phyloP scores from a whole-genome alignment of 2,113 vertebrate species.

The Poeciliopsis turrubarensis region DNA sequence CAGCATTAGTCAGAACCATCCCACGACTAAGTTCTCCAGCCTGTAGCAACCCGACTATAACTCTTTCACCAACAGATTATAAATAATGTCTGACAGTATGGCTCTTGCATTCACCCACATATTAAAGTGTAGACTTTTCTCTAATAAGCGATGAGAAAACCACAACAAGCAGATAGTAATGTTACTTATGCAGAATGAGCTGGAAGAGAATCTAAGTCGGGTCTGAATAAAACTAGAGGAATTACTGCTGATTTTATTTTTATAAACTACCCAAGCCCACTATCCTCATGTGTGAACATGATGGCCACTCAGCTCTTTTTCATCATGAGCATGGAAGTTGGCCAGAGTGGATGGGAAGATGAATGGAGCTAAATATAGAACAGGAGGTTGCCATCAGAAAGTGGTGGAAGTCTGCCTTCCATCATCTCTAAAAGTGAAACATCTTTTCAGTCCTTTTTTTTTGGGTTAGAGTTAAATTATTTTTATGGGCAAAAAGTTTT shows the following conservation, averaged over 20 bases:
- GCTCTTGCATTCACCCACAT: not conserved
- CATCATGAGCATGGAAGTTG: not conserved
- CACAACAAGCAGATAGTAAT: not conserved
- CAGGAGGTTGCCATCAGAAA: not conserved
- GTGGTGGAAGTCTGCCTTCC: not conserved
- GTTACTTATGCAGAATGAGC: too few relatives aligned
- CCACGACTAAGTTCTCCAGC: not conserved
- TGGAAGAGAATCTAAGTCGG: too few relatives aligned
- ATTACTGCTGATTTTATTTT: too few relatives aligned
- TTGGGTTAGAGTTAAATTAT: too few relatives aligned
- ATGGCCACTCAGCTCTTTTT: not conserved
- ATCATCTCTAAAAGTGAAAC: not conserved
- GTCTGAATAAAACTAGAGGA: too few relatives aligned
- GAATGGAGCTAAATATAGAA: not conserved
- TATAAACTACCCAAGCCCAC: too few relatives aligned
- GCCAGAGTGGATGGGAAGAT: not conserved
- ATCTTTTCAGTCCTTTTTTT: too few relatives aligned
- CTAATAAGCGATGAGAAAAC: not conserved
- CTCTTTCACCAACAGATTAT: not conserved
- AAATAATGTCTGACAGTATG: not conserved
- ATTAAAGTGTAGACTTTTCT: not conserved
- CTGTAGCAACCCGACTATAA: not conserved
- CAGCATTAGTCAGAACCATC: not conserved
- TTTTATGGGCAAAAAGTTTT: too few relatives aligned
- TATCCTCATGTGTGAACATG: too few relatives aligned